Base-by-base conservation (phyloP, 2,888 invertebrate species). In the Microplitis deprimator region DNA sequence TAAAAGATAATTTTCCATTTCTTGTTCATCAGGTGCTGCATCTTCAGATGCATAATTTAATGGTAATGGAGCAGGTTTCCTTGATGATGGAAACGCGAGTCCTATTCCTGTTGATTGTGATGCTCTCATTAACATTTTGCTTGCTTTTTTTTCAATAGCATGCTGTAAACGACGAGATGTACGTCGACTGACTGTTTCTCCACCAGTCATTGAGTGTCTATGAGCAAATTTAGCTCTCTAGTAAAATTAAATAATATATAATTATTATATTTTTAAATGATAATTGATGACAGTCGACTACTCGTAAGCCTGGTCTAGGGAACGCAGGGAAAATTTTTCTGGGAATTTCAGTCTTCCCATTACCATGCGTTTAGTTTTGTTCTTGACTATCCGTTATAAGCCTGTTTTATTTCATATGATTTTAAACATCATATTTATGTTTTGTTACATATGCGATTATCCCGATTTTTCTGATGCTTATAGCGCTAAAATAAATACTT, bases 161-260 rank as follows among this genome's bases (percentile, higher is more conserved):
- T 96, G 96, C 87, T 96, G 96, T 81, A 97, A 91, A 83, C 96
- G 93, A 84, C 95, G 95, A 0, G 95, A 94, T 60, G 96, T 95
- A 85, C 94, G 94, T 82, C 96, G 92, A 77, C 92, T 91, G 0
- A 94, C 94, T 69, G 94, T 94, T 86, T 97, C 97, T 40, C 94
- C 87, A 6, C 83, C 82, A 8, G 82, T 83, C 67, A 88, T 76
- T 0, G 89, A 89, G 41, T 89, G 93, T 8, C 95, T 92, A 83
- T 94, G 93, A 80, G 94, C 91, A 83, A 94, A 92, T 87, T 95
- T 95, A 0, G 93, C 90, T 88, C 93, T 92, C 94, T 95, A 89
- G 13, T 29, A 72, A 41, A 71, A 10, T 70, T 41, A 20, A 77
- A 7, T 62, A 20, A 60, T 20, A 40, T 13, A 20, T 41, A 16